These are phyloP conservation scores for Podocnemis expansa DNA, from an alignment of 2,113 vertebrate genomes.

Conservation along the genomic window DNA sequence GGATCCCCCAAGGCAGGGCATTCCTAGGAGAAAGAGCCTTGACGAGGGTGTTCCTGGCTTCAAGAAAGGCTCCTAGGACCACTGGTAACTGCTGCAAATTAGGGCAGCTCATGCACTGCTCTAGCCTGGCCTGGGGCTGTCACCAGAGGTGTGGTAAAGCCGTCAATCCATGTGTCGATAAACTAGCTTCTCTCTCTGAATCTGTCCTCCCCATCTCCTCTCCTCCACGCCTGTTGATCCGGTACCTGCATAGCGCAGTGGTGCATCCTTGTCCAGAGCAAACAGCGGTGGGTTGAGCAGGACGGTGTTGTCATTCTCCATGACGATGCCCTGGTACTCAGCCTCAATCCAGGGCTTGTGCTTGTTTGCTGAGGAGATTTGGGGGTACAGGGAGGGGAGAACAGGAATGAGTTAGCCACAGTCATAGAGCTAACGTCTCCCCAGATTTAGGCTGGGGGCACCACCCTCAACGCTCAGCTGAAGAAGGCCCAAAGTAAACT, in stretches of 20 bases:
- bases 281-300: conserved; percentile 96
- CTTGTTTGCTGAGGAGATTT: conserved; percentile 89
- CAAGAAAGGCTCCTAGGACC: conserved; percentile 51
- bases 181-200: neutral
- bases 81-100: conserved; percentile 22
- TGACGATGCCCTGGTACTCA: conserved; percentile 97
- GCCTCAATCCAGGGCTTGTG: conserved; percentile 99
- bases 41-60: conserved; percentile 49
- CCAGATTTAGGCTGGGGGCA: neutral
- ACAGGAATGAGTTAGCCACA: conserved; percentile 29
- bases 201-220: neutral
- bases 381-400: conserved; percentile 1
- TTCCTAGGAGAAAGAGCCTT: neutral
- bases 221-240: neutral
- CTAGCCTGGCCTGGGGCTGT: conserved; percentile 5
- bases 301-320: conserved; percentile 99
- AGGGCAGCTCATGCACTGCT: neutral
- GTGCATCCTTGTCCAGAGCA: conserved; percentile 97
- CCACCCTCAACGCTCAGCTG: neutral
- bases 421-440: neutral
- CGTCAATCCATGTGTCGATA: neutral
- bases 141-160: neutral
- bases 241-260: conserved; percentile 94
- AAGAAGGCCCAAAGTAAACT: neutral
- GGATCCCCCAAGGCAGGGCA: neutral